Evolutionary conservation across 2,888 invertebrate genomes (phyloP), one percentile per base, ranked within the genome.

Genomic region (Schrankia costaestrigalis): DNA sequence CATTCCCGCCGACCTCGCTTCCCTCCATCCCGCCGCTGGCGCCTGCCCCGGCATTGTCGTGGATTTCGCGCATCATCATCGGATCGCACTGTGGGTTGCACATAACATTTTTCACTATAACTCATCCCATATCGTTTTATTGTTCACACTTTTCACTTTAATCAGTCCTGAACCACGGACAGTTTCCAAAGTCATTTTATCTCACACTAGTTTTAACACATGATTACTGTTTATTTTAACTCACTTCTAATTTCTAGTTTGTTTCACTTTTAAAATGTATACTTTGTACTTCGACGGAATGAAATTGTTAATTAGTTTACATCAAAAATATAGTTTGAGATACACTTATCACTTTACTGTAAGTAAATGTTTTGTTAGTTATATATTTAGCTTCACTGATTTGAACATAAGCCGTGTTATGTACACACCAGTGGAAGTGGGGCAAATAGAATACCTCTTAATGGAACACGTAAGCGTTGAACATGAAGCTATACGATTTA

Each of bases 11-110:
- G 77, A 69, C 88, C 85, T 85, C 88, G 87, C 72, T 88, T 81
- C 75, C 86, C 82, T 86, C 85, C 83, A 84, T 85, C 83, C 67
- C 83, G 79, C 78, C 85, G 83, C 77, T 74, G 77, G 76, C 69
- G 68, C 79, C 78, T 72, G 74, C 77, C 70, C 83, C 85, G 67
- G 70, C 84, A 80, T 77, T 82, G 80, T 87, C 85, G 81, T 84
- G 85, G 68, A 86, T 81, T 69, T 86, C 88, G 75, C 84, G 87
- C 87, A 88, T 89, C 87, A 88, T 88, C 85, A 85, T 86, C 71
- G 78, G 72, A 71, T 67, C 67, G 80, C 72, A 80, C 46, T 77
- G 76, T 71, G 65, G 74, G 78, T 74, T 69, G 77, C 67, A 77
- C 69, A 71, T 71, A 75, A 79, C 84, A 86, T 86, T 80, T 78